Conservation (phyloP, 2,888 invertebrate species). For the Xestoiulus laeticollis region DNA sequence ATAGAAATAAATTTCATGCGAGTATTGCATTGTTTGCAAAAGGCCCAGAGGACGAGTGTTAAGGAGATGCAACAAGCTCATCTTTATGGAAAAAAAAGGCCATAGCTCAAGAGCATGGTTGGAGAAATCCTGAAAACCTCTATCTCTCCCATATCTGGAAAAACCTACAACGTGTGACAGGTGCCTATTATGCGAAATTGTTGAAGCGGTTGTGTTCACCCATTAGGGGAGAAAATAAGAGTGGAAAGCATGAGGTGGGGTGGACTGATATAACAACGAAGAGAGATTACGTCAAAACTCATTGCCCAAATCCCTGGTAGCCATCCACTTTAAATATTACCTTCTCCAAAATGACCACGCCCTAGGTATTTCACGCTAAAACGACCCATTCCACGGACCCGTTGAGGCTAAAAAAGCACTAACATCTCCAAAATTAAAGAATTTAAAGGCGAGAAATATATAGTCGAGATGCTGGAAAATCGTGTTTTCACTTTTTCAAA, state of each 20-base stretch:
- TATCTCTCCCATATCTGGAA: slow-evolving; percentile 23
- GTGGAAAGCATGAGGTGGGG: slow-evolving; percentile 21
- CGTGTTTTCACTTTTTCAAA: not conserved
- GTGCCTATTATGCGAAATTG: slow-evolving; percentile 37
- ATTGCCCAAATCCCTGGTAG: slow-evolving; percentile 34
- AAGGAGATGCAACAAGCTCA: not conserved
- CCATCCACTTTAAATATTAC: slow-evolving; percentile 23
- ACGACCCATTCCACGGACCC: not conserved
- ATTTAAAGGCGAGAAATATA: not conserved
- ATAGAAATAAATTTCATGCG: too few relatives aligned
- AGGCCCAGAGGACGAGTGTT: not conserved
- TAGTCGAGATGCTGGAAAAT: not conserved
- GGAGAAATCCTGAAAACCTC: not conserved
- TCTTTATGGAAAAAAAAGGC: not conserved
- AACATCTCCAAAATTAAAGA: not conserved
- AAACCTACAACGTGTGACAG: slow-evolving; percentile 34
- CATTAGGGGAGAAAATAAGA: slow-evolving; percentile 29
- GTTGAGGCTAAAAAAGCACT: not conserved
- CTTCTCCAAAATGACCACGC: not conserved
- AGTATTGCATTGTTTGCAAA: too few relatives aligned
- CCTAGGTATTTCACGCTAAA: not conserved
- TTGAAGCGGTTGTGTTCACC: slow-evolving; percentile 37
- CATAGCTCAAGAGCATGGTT: not conserved
- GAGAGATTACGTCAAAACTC: slow-evolving; percentile 34
- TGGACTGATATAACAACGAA: slow-evolving; percentile 34